phyloP scores from a whole-genome alignment of 2,113 vertebrate genomes.

The Hypocryptadius cinnamomeus region DNA sequence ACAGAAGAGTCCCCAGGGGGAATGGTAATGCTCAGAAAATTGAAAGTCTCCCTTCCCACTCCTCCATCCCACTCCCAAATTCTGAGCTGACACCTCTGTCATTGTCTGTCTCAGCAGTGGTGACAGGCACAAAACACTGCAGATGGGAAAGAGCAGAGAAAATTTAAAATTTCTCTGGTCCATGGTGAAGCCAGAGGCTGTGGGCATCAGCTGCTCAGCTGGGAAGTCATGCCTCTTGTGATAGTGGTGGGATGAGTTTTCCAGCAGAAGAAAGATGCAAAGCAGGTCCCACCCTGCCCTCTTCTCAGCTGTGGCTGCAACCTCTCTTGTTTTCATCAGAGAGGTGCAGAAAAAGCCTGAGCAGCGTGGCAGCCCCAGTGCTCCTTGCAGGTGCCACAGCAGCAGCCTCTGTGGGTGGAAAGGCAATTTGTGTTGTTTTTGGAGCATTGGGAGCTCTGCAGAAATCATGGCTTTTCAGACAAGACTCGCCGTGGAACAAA shows the following conservation, averaged over 20 bases:
- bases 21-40: not conserved
- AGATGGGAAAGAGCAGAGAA: not conserved
- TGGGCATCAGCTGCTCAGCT: not conserved
- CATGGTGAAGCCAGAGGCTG: not conserved
- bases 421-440: not conserved
- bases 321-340: not conserved
- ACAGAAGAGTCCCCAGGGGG: not conserved
- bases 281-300: not conserved
- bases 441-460: not conserved
- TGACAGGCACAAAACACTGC: not conserved
- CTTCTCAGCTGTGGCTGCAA: not conserved
- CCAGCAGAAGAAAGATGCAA: not conserved
- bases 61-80: not conserved
- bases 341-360: not conserved
- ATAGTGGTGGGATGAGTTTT: not conserved
- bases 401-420: not conserved
- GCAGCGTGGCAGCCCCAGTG: accelerated
- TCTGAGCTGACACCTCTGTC: not conserved
- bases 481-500: not conserved
- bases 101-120: not conserved
- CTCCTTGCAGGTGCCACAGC: not conserved
- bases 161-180: not conserved
- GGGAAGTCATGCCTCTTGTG: not conserved
- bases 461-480: not conserved
- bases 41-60: not conserved